Evolutionary conservation across 2,113 vertebrate genomes (phyloP).

Genomic region (Pangasianodon gigas): DNA sequence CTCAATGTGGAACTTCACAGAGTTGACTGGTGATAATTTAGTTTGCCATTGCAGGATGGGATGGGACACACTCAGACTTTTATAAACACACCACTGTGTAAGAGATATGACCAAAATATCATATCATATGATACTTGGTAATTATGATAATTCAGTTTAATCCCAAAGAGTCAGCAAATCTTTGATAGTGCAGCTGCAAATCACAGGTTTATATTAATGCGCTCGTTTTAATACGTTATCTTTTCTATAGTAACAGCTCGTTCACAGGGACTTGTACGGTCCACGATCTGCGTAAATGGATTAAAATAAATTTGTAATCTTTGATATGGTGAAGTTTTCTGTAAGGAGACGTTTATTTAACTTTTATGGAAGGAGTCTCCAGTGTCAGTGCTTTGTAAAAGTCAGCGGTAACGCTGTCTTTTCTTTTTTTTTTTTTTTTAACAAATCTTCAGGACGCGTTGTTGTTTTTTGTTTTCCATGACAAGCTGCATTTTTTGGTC

Average conservation of each 20-base stretch:
- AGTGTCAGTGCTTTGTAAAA: neutral
- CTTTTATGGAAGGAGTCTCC: neutral
- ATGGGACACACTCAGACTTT: neutral
- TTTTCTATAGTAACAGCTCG: no score
- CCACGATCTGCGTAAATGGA: neutral
- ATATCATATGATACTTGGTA: neutral
- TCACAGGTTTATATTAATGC: neutral
- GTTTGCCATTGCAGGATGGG: slow-evolving; percentile 16
- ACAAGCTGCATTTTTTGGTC: no score
- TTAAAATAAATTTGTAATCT: neutral
- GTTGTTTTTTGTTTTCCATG: no score
- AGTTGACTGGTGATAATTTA: slow-evolving; percentile 37
- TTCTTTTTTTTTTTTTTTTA: no score
- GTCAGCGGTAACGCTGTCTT: neutral
- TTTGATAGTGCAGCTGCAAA: neutral
- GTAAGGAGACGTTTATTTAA: neutral
- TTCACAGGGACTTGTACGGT: neutral
- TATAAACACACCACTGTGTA: neutral
- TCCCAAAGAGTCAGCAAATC: neutral
- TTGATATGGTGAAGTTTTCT: neutral
- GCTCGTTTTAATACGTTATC: neutral
- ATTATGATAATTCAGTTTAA: neutral
- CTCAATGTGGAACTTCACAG: slow-evolving; percentile 54
- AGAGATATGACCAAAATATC: neutral
- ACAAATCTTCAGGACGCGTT: no score